These are phyloP conservation scores for Hyaena hyaena DNA, from an alignment of 2,113 vertebrate genomes.

Conservation along the genomic window DNA sequence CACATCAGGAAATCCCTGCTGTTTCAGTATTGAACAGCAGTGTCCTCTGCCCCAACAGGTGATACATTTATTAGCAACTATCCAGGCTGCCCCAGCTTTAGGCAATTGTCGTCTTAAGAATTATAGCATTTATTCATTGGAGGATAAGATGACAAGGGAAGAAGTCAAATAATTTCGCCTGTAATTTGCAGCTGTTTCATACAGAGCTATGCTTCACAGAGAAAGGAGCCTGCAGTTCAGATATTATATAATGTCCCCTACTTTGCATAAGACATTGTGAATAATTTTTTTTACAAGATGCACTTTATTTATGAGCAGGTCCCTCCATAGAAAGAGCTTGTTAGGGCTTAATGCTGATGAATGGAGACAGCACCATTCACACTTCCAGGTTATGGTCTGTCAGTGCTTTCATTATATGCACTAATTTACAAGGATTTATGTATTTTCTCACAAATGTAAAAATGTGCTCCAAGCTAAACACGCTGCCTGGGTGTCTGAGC, in stretches of 20 bases:
- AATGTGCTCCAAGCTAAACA: slow-evolving; percentile 64
- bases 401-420: slow-evolving; percentile 69
- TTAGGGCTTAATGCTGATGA: slow-evolving; percentile 76
- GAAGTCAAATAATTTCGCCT: slow-evolving; percentile 65
- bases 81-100: slow-evolving; percentile 46
- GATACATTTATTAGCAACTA: slow-evolving; percentile 72
- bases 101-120: slow-evolving; percentile 70
- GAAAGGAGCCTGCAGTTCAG: slow-evolving; percentile 61
- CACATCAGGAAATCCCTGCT: slow-evolving; percentile 31
- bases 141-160: slow-evolving; percentile 72
- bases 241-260: slow-evolving; percentile 68
- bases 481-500: background rate
- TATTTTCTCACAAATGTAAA: slow-evolving; percentile 77
- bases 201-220: slow-evolving; percentile 50
- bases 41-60: slow-evolving; percentile 65
- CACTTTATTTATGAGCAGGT: slow-evolving; percentile 71
- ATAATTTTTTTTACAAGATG: slow-evolving; percentile 71
- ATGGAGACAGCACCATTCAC: slow-evolving; percentile 73
- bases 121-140: slow-evolving; percentile 71
- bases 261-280: slow-evolving; percentile 67
- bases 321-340: slow-evolving; percentile 60
- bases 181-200: slow-evolving; percentile 71
- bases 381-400: slow-evolving; percentile 71
- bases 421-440: slow-evolving; percentile 78
- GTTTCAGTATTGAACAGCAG: slow-evolving; percentile 61